phyloP scores from a whole-genome alignment of 2,888 invertebrate genomes.

The Caradrina kadenii region DNA sequence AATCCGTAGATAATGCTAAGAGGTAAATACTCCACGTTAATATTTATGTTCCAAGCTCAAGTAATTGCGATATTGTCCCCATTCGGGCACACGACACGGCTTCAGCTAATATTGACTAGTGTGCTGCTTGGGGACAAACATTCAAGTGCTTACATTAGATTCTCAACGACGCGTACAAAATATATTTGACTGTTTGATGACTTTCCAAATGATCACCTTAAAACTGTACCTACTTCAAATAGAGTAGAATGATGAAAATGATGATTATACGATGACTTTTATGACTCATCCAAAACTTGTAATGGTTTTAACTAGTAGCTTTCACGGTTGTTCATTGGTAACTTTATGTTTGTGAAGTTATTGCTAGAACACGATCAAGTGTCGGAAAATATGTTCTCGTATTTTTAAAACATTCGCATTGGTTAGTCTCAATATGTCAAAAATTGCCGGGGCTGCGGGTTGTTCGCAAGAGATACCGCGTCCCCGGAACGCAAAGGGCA shows the following conservation, averaged over 20 bases:
- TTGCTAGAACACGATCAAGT: no score
- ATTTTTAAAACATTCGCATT: no score
- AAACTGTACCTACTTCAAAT: constrained; percentile 20
- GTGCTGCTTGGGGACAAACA: constrained; percentile 38
- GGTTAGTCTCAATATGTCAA: no score
- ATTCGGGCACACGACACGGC: constrained; percentile 44
- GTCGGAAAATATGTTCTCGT: no score
- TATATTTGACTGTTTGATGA: constrained; percentile 44
- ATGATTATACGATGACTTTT: neutral
- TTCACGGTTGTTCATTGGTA: neutral
- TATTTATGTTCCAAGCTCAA: constrained; percentile 49
- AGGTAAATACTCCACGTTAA: constrained; percentile 39
- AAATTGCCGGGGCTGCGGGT: no score
- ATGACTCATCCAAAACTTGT: neutral
- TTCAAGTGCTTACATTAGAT: constrained; percentile 35
- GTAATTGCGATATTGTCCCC: constrained; percentile 63
- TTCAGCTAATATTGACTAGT: constrained; percentile 41
- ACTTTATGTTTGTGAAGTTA: no score
- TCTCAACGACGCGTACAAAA: constrained; percentile 40
- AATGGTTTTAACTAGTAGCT: neutral
- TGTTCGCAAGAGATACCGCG: no score
- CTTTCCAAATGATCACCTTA: constrained; percentile 43
- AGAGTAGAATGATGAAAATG: neutral
- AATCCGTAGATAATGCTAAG: constrained; percentile 40
- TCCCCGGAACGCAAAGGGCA: no score